phyloP scores from a whole-genome alignment of 2,797 vertebrate genomes.

The Neosilurus mollespiculum region DNA sequence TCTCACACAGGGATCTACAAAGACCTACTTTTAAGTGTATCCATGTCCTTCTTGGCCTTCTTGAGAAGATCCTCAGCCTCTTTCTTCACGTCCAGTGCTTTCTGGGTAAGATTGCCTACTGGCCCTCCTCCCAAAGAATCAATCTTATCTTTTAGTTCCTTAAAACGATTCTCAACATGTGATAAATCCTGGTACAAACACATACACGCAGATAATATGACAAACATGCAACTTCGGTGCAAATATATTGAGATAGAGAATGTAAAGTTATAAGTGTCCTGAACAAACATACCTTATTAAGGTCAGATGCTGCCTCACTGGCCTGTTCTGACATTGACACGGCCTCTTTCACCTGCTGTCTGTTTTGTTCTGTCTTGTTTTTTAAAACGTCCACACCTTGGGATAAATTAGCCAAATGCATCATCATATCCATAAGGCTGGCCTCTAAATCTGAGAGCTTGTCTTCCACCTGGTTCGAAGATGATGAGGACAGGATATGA shows the following conservation, averaged over 20 bases:
- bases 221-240: neutral
- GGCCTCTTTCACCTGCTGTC: slow-evolving; percentile 67
- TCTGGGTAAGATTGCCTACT: slow-evolving; percentile 63
- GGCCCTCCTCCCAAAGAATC: slow-evolving; percentile 61
- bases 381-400: slow-evolving; percentile 65
- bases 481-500: neutral
- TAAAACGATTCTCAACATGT: slow-evolving; percentile 67
- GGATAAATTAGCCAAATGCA: slow-evolving; percentile 72
- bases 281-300: slow-evolving; percentile 70
- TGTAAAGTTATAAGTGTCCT: neutral
- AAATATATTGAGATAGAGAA: neutral
- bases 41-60: slow-evolving; percentile 74
- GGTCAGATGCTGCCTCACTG: slow-evolving; percentile 58
- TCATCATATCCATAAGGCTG: slow-evolving; percentile 73
- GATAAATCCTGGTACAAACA: slow-evolving; percentile 68
- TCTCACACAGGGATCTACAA: neutral
- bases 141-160: slow-evolving; percentile 71
- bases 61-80: slow-evolving; percentile 76
- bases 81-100: slow-evolving; percentile 66
- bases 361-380: slow-evolving; percentile 68
- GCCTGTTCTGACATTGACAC: slow-evolving; percentile 67
- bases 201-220: neutral
- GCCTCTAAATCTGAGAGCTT: slow-evolving; percentile 66
- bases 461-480: slow-evolving; percentile 65
- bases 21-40: slow-evolving; percentile 73